phyloP scores from a whole-genome alignment of 2,888 invertebrate species.

The Megastigmus dorsalis region DNA sequence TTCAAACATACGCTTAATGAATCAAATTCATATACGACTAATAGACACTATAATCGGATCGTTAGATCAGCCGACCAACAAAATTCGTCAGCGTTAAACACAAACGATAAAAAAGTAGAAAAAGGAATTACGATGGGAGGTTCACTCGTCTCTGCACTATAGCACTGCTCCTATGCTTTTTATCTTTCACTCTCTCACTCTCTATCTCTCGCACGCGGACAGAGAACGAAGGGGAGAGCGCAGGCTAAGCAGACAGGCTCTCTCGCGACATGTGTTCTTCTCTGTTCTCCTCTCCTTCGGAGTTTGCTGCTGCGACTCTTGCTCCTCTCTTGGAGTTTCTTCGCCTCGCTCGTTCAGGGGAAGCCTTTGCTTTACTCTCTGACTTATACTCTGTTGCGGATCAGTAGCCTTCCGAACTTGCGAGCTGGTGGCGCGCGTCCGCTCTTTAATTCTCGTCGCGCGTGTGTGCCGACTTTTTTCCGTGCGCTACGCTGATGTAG shows the following conservation, averaged over 20 bases:
- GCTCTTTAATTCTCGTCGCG: neutral
- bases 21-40: no score
- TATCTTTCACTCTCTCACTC: neutral
- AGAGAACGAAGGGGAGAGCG: neutral
- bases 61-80: no score
- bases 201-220: no score
- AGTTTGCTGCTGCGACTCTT: no score
- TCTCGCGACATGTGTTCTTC: slow-evolving; percentile 34
- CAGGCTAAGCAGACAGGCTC: no score
- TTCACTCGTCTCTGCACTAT: neutral
- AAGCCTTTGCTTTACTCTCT: neutral
- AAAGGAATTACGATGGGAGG: no score
- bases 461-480: neutral
- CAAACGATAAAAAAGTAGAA: no score
- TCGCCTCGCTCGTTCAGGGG: neutral
- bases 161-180: neutral
- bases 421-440: slow-evolving; percentile 24
- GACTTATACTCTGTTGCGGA: slow-evolving; percentile 25
- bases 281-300: no score
- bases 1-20: no score
- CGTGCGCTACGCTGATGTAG: neutral
- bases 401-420: slow-evolving; percentile 53
- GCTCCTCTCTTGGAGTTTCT: slow-evolving; percentile 10
- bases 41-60: no score
- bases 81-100: no score